Conservation (phyloP, 1,140 invertebrate species). For the Xylocopa sonorina region DNA sequence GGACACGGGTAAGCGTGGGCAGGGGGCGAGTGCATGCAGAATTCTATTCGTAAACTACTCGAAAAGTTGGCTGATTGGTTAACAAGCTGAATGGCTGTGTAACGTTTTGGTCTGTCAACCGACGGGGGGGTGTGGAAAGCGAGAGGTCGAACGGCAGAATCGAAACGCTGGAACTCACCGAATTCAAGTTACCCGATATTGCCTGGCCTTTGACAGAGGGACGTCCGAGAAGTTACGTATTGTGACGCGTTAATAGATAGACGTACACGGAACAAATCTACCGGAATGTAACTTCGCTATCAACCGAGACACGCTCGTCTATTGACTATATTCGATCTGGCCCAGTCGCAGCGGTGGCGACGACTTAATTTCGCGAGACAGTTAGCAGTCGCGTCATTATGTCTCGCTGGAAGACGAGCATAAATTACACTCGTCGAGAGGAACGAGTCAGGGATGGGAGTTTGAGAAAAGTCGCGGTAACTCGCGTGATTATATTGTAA, state of each 20-base stretch:
- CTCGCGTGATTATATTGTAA: not conserved
- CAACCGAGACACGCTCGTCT: slow-evolving; percentile 13
- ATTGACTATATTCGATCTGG: too few species aligned
- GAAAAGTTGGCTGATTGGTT: slow-evolving; percentile 63
- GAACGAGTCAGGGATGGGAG: too few species aligned
- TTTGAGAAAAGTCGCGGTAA: not conserved
- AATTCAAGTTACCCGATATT: slow-evolving; percentile 49
- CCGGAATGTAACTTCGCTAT: slow-evolving; percentile 49
- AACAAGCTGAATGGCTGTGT: slow-evolving; percentile 60
- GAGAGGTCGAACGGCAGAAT: not conserved
- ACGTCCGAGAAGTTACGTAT: slow-evolving; percentile 25
- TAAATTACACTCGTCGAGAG: too few species aligned
- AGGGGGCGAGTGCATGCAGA: too few species aligned
- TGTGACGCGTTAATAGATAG: slow-evolving; percentile 25
- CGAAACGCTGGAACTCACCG: slow-evolving; percentile 24
- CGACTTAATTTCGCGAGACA: too few species aligned
- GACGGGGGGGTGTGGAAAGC: slow-evolving; percentile 2
- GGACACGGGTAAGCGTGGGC: too few species aligned
- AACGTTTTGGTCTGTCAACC: slow-evolving; percentile 44
- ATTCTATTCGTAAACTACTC: too few species aligned
- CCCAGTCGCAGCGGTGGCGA: too few species aligned
- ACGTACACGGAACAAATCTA: slow-evolving; percentile 47
- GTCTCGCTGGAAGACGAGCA: not conserved
- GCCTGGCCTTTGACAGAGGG: slow-evolving; percentile 48
- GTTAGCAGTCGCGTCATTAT: not conserved